Evolutionary conservation across 2,797 vertebrate species (phyloP).

Genomic region (Gastrophryne carolinensis): DNA sequence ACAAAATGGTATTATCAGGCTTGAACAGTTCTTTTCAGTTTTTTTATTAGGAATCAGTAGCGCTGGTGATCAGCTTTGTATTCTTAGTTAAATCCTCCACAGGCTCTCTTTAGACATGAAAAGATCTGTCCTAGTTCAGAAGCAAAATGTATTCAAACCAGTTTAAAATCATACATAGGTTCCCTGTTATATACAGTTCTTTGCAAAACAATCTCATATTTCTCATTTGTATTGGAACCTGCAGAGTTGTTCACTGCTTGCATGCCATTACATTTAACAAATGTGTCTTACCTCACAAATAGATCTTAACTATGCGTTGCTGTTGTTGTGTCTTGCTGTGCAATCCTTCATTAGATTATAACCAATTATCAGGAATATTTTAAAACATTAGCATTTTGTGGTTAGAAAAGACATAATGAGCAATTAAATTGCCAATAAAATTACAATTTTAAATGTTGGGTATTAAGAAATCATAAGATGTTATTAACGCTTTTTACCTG

Average conservation of each 20-base stretch:
- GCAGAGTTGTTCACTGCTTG: conserved; percentile 10
- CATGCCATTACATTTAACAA: conserved; percentile 32
- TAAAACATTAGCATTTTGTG: conserved; percentile 1
- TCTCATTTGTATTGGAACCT: conserved; percentile 15
- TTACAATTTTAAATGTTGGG: not conserved
- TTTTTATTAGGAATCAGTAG: too few species aligned
- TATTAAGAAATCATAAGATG: not conserved
- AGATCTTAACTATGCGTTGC: not conserved
- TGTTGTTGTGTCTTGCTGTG: not conserved
- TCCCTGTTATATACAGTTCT: not conserved
- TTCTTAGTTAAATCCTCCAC: too few species aligned
- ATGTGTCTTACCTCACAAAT: conserved; percentile 2
- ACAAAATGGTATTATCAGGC: too few species aligned
- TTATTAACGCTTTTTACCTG: conserved; percentile 1
- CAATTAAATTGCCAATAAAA: conserved; percentile 13
- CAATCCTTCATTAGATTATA: not conserved
- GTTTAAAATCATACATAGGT: too few species aligned
- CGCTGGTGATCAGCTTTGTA: too few species aligned
- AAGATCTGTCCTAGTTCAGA: too few species aligned
- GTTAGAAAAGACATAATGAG: not conserved
- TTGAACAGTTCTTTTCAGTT: too few species aligned
- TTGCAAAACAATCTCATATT: conserved; percentile 31
- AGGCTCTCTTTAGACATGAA: too few species aligned
- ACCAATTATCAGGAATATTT: not conserved
- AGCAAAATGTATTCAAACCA: too few species aligned